Evolutionary conservation across 2,888 invertebrate species (phyloP).

Genomic region (Drosophila nr. medialis): DNA sequence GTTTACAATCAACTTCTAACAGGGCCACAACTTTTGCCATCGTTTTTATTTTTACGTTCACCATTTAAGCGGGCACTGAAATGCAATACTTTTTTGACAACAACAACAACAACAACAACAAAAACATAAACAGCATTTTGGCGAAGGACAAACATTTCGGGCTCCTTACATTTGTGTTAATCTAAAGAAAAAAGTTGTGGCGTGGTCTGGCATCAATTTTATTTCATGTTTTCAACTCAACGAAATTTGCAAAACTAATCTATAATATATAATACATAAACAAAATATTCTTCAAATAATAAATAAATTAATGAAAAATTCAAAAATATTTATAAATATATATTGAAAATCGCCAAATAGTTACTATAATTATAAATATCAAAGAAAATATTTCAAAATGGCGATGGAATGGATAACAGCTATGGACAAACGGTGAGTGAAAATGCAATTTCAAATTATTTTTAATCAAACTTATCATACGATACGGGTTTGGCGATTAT

Average conservation of each 20-base stretch:
- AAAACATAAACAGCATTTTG: conserved; percentile 17
- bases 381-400: conserved; percentile 72
- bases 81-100: conserved; percentile 45
- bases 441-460: neutral
- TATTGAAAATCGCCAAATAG: neutral
- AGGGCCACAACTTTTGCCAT: conserved; percentile 54
- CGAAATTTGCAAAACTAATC: conserved; percentile 4
- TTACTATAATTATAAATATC: conserved; percentile 8
- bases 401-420: conserved; percentile 87
- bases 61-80: conserved; percentile 28
- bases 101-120: conserved; percentile 42
- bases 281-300: neutral
- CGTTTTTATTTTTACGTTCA: conserved; percentile 37
- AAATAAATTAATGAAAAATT: neutral
- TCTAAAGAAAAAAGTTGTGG: conserved; percentile 45
- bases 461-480: neutral
- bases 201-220: conserved; percentile 19
- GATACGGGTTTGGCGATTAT: too few species aligned
- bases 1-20: conserved; percentile 37
- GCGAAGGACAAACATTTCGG: conserved; percentile 41
- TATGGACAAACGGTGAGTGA: conserved; percentile 86
- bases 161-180: conserved; percentile 38
- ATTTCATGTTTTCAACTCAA: conserved; percentile 11
- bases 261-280: neutral
- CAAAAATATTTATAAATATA: neutral